Evolutionary conservation across 2,888 invertebrate species (phyloP).

Genomic region (Lottia scabra): DNA sequence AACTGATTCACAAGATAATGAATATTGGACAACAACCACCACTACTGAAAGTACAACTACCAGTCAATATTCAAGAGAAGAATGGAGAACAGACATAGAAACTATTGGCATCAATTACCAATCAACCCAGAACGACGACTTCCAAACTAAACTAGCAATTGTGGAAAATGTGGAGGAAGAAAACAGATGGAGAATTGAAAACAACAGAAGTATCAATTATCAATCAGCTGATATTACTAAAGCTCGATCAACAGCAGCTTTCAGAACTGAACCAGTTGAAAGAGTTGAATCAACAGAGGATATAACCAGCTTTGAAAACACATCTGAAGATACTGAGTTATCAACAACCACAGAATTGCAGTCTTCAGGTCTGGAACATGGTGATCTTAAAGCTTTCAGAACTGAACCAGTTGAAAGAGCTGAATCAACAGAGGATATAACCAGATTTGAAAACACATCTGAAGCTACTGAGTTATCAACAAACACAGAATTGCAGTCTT

Average conservation of each 20-base stretch:
- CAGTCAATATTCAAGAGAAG: background rate
- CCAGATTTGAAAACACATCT: background rate
- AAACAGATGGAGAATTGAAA: too few relatives aligned
- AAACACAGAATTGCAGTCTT: background rate
- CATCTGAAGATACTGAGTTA: background rate
- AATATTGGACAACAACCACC: background rate
- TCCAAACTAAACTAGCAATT: too few relatives aligned
- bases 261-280: background rate
- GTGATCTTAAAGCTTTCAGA: background rate
- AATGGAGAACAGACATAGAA: background rate
- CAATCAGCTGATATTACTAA: too few relatives aligned
- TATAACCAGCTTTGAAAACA: background rate
- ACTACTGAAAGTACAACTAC: background rate
- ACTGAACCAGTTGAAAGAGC: background rate
- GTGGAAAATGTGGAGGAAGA: too few relatives aligned
- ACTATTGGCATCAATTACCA: background rate
- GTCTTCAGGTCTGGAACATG: background rate
- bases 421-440: background rate
- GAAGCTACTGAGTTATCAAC: background rate
- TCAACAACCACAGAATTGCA: background rate
- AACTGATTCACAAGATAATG: background rate
- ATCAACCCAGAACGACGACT: background rate
- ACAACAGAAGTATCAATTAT: too few relatives aligned
- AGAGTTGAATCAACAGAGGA: background rate
- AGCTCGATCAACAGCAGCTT: too few relatives aligned